These are phyloP conservation scores for Gouania willdenowi DNA, from an alignment of 2,797 vertebrate genomes.

Conservation along the genomic window DNA sequence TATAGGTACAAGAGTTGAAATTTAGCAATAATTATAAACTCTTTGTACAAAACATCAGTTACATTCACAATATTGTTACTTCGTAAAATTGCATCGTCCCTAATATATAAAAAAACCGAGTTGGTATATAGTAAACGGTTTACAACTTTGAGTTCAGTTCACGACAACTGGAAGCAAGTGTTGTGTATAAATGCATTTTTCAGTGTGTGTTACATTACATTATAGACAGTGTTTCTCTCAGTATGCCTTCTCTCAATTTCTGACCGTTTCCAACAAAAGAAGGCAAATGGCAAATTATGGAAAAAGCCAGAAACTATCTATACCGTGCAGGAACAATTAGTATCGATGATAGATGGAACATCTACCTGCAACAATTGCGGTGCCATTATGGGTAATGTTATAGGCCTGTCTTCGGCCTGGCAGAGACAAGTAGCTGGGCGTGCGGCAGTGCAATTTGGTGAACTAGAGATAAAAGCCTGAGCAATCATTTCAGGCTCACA, in stretches of 20 bases:
- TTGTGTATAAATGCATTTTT: no score
- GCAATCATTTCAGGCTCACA: conserved; percentile 62
- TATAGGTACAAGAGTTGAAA: no score
- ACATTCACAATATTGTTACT: no score
- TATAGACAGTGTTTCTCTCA: not conserved
- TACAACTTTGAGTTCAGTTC: no score
- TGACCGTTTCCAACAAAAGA: conserved; percentile 9
- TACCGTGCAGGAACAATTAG: conserved; percentile 66
- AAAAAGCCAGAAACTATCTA: conserved; percentile 39
- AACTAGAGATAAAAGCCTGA: conserved; percentile 69
- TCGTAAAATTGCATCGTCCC: no score
- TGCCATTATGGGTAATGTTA: conserved; percentile 42
- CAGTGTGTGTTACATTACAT: no score
- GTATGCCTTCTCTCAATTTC: not conserved
- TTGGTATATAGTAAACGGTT: no score
- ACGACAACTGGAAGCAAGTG: no score
- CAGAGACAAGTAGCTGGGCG: conserved; percentile 29
- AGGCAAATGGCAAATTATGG: conserved; percentile 36
- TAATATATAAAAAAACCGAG: no score
- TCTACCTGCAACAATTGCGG: conserved; percentile 52
- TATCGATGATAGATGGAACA: conserved; percentile 63
- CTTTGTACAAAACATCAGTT: no score
- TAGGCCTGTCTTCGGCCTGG: conserved; percentile 40
- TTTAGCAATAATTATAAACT: no score
- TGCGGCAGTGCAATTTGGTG: conserved; percentile 57